Base-by-base conservation (phyloP, 92 coral and sea anemone species). In the Nematostella vectensis region DNA sequence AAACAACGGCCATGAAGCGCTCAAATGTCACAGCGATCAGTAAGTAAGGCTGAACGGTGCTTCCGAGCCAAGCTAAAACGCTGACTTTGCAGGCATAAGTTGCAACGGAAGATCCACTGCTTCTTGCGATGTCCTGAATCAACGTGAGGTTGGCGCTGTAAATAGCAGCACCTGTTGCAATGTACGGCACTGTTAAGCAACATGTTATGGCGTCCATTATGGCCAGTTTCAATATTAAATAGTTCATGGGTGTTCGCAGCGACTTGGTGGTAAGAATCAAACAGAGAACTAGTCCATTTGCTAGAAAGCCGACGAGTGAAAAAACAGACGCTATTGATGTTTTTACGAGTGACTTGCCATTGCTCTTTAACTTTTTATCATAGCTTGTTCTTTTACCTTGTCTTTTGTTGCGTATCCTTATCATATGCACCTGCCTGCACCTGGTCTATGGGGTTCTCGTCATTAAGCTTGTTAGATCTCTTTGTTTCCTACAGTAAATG, bases 231-330 rank as follows among this genome's bases (percentile, higher is more conserved):
- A 45, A 22, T 10, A 45, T 11, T 4, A 45, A 22, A 45, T 10
- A 10, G 51, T 45, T 45, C 51, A 45, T 45, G 51, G 51, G 51
- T 10, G 51, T 45, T 45, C 21, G 12, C 9, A 45, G 12, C 17
- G 9, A 8, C 11, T 17, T 45, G 9, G 51, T 45, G 40, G 40
- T 33, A 6, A 33, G 8, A 15, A 33, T 33, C 8, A 33, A 15
- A 6, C 6, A 33, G 8, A 33, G 40, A 33, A 33, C 40, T 6
- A 33, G 40, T 15, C 8, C 40, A 15, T 33, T 33, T 6, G 6
- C 40, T 33, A 33, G 8, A 33, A 33, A 6, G 15, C 40, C 40
- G 8, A 33, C 15, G 8, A 33, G 8, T 6, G 40, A 33, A 15
- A 33, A 33, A 6, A 33, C 40, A 33, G 8, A 33, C 15, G 40